Base-by-base conservation (phyloP, 1,140 invertebrate species). In the Eupristina koningsbergeri region DNA sequence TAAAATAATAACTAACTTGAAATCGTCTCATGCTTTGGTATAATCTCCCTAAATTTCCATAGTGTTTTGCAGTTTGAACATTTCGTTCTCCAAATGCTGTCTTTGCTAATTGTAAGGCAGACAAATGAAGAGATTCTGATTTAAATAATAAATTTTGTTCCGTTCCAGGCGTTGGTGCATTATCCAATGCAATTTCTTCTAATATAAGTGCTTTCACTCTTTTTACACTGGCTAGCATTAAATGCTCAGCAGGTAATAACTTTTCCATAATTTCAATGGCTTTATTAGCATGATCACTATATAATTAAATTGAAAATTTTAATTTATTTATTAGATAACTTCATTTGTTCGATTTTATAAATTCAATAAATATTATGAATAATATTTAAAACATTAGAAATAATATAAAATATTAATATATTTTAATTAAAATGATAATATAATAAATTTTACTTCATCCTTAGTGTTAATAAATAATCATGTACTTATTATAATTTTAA, bases 31-130 rank as follows among this genome's bases (percentile, higher is more conserved):
- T 98, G 86, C 96, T 97, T 92, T 99, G 97, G 93, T 98, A 98
- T 6, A 99, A 93, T 47, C 95, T 90, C 71, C 97, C 98, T 69
- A 99, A 93, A 92, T 99, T 98, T 3, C 97, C 97, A 92, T 98
- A 98, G 91, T 98, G 97, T 89, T 98, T 98, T 7, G 97, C 97
- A 9, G 97, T 98, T 92, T 98, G 97, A 17, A 98, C 96, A 91
- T 98, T 98, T 89, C 95, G 95, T 91, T 98, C 97, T 8, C 97
- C 98, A 90, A 98, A 98, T 0, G 96, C 95, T 87, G 95, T 94
- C 89, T 95, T 94, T 2, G 96, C 95, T 80, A 98, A 92, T 45
- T 94, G 91, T 34, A 98, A 92, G 17, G 97, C 97, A 76, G 95
- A 95, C 75, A 96, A 94, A 92, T 98, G 97, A 29, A 98, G 92